Percentiles rank a stretch among this genome's conserved stretches.
These are phyloP conservation scores for Heliangelus exortis DNA, from an alignment of 2,797 vertebrate genomes.

Conservation along the genomic window DNA sequence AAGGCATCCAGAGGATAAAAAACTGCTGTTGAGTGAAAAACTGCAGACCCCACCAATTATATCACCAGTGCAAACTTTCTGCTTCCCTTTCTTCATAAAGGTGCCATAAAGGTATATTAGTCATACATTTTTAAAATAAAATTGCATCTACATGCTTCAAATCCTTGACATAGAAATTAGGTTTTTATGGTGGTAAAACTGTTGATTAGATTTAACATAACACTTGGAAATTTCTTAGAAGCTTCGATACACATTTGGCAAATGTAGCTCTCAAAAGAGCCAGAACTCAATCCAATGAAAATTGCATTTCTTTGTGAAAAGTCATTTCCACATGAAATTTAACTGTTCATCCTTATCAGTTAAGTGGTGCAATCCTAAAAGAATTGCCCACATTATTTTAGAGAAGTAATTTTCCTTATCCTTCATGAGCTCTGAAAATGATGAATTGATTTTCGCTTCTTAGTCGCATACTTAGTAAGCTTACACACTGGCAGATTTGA, in stretches of 20 bases:
- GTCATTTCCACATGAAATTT: not conserved
- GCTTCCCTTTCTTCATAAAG: not conserved
- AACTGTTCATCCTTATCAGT: not conserved
- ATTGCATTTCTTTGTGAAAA: not conserved
- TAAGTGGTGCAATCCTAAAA: not conserved
- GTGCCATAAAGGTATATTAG: not conserved
- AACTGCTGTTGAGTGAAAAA: not conserved
- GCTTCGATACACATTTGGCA: not conserved
- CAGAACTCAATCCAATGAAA: not conserved
- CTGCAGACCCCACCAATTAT: not conserved
- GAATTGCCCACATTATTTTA: not conserved
- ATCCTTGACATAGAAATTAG: not conserved
- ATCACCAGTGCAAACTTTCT: not conserved
- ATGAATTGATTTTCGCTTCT: not conserved
- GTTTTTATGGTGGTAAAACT: not conserved
- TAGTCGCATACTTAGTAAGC: not conserved
- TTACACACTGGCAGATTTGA: not conserved
- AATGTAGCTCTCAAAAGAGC: not conserved
- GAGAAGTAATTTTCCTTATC: not conserved
- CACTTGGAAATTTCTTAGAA: not conserved
- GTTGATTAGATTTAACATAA: not conserved
- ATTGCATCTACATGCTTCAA: not conserved
- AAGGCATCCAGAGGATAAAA: not conserved
- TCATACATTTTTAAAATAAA: not conserved
- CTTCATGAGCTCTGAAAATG: not conserved